Conservation (phyloP, 2,888 invertebrate genomes). For the Heliconius aoede region DNA sequence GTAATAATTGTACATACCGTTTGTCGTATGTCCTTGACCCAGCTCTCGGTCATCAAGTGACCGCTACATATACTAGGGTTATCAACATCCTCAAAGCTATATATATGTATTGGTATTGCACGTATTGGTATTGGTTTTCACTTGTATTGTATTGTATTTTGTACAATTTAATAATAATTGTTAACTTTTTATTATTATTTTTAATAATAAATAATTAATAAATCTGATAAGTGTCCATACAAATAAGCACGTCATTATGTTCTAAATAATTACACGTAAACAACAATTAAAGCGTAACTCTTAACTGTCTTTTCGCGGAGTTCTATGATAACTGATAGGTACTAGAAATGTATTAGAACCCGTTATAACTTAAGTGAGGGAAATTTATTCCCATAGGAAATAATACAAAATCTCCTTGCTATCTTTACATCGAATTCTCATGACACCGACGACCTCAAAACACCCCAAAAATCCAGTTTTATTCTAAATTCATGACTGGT, state of each 20-base stretch:
- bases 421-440: conserved; percentile 31
- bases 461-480: conserved; percentile 33
- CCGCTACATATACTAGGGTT: conserved; percentile 30
- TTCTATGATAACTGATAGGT: conserved; percentile 4
- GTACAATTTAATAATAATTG: neutral
- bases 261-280: neutral
- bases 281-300: neutral
- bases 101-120: neutral
- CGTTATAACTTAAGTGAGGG: neutral
- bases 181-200: no score
- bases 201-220: neutral
- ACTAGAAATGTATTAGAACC: conserved; percentile 6
- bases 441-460: conserved; percentile 40
- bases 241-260: neutral
- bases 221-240: neutral
- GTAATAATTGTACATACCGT: conserved; percentile 17
- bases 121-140: conserved; percentile 2
- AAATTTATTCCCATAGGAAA: conserved; percentile 24
- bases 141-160: neutral
- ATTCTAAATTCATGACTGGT: conserved; percentile 4
- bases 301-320: neutral
- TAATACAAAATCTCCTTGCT: conserved; percentile 26
- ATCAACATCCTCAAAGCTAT: conserved; percentile 8
- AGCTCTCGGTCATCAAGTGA: conserved; percentile 35
- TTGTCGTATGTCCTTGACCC: conserved; percentile 42